These are phyloP conservation scores for Tylochromis polylepis DNA, from an alignment of 2,113 vertebrate genomes.

Conservation along the genomic window DNA sequence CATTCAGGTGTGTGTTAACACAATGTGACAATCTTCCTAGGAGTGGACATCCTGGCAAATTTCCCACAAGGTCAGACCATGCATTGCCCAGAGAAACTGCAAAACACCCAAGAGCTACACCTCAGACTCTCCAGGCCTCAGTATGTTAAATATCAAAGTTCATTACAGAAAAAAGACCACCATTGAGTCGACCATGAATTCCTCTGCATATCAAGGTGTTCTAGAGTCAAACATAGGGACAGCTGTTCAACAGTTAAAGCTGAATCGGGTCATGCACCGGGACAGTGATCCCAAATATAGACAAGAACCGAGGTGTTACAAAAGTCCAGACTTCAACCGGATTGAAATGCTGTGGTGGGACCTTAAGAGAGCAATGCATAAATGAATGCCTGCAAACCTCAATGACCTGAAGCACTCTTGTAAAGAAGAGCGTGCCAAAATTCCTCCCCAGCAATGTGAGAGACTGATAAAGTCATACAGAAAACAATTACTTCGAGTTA, in stretches of 20 bases:
- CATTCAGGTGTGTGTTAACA: background rate
- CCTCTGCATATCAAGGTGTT: background rate
- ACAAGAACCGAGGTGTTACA: background rate
- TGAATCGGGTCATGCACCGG: background rate
- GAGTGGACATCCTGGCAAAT: background rate
- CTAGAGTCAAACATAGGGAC: background rate
- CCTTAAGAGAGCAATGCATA: background rate
- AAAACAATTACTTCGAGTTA: background rate
- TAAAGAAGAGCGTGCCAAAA: background rate
- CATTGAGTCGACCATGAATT: background rate
- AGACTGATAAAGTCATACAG: background rate
- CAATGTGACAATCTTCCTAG: background rate
- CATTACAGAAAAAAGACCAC: background rate
- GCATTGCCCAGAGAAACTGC: background rate
- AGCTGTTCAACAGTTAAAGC: background rate
- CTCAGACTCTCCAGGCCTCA: background rate
- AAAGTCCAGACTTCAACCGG: background rate
- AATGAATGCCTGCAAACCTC: background rate
- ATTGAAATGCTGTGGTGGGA: background rate
- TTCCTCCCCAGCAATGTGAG: background rate
- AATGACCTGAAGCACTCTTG: background rate
- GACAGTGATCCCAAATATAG: background rate
- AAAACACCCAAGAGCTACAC: background rate
- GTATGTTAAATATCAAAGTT: background rate
- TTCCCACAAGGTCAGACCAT: background rate